Percentiles rank a stretch among this genome's conserved stretches.
These are phyloP conservation scores for Cacoxenus indagator DNA, from an alignment of 2,888 invertebrate species.

Conservation along the genomic window DNA sequence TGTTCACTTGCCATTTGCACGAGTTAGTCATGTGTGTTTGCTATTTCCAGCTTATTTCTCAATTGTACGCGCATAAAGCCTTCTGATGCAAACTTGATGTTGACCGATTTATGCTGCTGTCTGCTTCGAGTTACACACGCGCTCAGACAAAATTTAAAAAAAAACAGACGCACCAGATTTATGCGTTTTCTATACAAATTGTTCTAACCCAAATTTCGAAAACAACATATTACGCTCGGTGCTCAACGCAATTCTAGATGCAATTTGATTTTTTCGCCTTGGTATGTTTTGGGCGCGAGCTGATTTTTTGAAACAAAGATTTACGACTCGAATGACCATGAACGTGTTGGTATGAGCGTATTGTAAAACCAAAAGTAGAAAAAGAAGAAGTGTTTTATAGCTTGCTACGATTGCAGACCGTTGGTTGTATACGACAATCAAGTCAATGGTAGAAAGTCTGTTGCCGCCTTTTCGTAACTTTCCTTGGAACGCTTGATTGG, in stretches of 20 bases:
- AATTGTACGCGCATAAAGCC: conserved; percentile 26
- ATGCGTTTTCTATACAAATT: conserved; percentile 16
- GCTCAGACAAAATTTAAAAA: not conserved
- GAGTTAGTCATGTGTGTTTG: conserved; percentile 39
- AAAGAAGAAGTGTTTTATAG: conserved; percentile 20
- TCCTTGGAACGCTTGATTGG: conserved; percentile 1
- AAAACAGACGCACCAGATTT: conserved; percentile 21
- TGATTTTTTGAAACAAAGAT: conserved; percentile 37
- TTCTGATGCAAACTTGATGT: conserved; percentile 38
- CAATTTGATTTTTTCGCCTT: not conserved
- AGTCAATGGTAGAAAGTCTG: conserved; percentile 37
- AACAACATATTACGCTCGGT: not conserved
- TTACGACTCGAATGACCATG: conserved; percentile 61
- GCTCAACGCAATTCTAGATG: conserved; percentile 50
- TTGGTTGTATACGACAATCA: conserved; percentile 28
- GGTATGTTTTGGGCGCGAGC: not conserved
- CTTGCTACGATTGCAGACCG: conserved; percentile 16
- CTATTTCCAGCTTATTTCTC: not conserved
- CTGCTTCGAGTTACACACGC: conserved; percentile 38
- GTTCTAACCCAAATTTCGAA: conserved; percentile 48
- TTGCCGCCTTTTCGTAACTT: not conserved
- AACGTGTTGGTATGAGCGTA: conserved; percentile 54
- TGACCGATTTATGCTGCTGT: conserved; percentile 36
- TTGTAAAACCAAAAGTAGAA: conserved; percentile 11
- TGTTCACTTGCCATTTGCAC: conserved; percentile 44